A percentile compares a stretch with the other conserved stretches of the same genome.
Evolutionary conservation across 2,888 invertebrate genomes (phyloP).

Genomic region (Pocota personata): DNA sequence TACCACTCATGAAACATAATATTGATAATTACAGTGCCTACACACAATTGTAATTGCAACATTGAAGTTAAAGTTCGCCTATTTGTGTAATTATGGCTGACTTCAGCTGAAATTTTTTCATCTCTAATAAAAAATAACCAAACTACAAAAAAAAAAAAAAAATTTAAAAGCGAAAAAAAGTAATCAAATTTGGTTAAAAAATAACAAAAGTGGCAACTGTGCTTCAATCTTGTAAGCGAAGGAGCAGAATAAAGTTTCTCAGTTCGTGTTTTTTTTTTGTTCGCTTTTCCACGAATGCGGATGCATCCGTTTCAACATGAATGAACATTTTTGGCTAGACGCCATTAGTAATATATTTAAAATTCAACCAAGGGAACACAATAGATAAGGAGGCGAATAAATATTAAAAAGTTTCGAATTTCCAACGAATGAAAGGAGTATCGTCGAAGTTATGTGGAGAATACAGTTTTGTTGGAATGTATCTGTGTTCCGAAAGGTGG

Average conservation of each 20-base stretch:
- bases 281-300: conserved; percentile 37
- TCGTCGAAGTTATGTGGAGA: conserved; percentile 22
- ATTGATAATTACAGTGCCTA: no score
- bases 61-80: no score
- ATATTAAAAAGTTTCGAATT: conserved; percentile 73
- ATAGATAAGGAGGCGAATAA: conserved; percentile 75
- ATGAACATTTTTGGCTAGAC: conserved; percentile 75
- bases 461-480: neutral
- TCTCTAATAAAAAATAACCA: no score
- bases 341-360: conserved; percentile 77
- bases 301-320: conserved; percentile 58
- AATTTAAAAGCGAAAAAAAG: no score
- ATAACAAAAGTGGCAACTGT: no score
- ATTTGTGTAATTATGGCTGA: no score
- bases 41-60: no score
- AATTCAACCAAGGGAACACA: conserved; percentile 76
- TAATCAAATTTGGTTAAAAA: no score
- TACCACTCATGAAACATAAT: no score
- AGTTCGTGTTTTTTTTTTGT: conserved; percentile 41
- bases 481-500: neutral
- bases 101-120: no score
- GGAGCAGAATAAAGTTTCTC: conserved; percentile 57
- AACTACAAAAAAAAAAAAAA: no score
- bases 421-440: conserved; percentile 45
- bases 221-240: conserved; percentile 46